Base-by-base conservation (phyloP, 2,113 vertebrate genomes). In the Laterallus jamaicensis region DNA sequence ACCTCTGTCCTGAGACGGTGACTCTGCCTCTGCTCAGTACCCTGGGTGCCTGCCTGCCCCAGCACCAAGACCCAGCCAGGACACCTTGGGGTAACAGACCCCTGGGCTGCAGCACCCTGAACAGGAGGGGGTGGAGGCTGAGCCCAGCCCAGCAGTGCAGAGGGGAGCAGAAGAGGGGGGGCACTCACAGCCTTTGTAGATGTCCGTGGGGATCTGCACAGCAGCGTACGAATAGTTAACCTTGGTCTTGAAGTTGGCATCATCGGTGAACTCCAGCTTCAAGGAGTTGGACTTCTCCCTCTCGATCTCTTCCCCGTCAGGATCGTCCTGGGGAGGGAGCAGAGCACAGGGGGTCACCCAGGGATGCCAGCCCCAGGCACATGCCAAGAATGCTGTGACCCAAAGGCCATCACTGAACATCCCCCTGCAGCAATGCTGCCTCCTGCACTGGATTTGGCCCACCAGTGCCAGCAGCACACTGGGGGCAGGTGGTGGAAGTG, bases 111-210 rank as follows among this genome's bases (percentile, higher is more conserved):
- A 5, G 37, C 28, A 78, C 55, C 42, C 47, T 1, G 10, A 50
- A 60, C 40, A 37, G 47, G 37, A 66, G 64, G 81, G 44, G 32
- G 5, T 2, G 35, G 35, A 19, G 59, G 29, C 60, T 79, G 60
- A 68, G 78, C 49, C 59, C 2, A 3, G 11, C 76, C 71, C 54
- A 59, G 22, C 63, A 74, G 85, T 0, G 0, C 7, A 7, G 62
- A 68, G 19, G 2, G 3, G 80, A 54, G 17, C 0, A 3, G 49
- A 35, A 40, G 70, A 81, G 52, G 63, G 88, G 60, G 47, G 63
- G 66, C 95, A 99, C 99, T 99, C 96, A 99, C 99, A 99, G 98
- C 99, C 99, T 98, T 99, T 99, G 98, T 99, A 99, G 97, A 99
- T 99, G 97, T 99, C 99, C n/a, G 99, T 99, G 47, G 99, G 99